These are phyloP conservation scores for Sebastes oblongus DNA, from an alignment of 2,797 vertebrate species.

Conservation along the genomic window DNA sequence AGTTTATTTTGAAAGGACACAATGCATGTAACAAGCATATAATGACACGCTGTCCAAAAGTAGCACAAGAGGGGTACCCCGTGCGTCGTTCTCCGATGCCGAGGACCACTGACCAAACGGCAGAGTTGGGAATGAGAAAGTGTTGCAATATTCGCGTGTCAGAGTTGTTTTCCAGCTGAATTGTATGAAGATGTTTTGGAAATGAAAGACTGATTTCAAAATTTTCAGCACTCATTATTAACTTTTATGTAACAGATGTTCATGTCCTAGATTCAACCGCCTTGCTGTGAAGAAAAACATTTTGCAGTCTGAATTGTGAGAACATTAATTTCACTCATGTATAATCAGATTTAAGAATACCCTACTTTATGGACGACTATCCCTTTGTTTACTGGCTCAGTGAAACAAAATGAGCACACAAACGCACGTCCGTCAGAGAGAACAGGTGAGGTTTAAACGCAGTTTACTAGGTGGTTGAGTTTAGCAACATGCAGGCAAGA, in stretches of 20 bases:
- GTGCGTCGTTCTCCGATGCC: too few species aligned
- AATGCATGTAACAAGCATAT: too few species aligned
- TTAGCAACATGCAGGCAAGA: too few species aligned
- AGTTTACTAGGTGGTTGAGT: too few species aligned
- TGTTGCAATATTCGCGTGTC: too few species aligned
- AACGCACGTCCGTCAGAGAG: too few species aligned
- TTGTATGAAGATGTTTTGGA: background rate
- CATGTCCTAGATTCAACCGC: background rate
- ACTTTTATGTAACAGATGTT: background rate
- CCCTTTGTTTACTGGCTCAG: background rate
- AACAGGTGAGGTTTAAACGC: too few species aligned
- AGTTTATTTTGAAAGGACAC: too few species aligned
- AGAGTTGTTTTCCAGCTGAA: background rate
- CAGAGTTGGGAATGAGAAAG: too few species aligned
- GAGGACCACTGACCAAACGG: too few species aligned
- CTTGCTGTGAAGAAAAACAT: background rate
- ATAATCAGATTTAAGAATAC: background rate
- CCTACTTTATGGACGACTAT: background rate
- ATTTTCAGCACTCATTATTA: background rate
- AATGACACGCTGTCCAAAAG: too few species aligned
- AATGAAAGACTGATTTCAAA: background rate
- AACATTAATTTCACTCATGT: background rate
- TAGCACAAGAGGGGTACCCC: too few species aligned
- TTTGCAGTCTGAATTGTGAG: background rate
- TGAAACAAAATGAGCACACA: background rate